Percentiles rank a stretch among this genome's conserved stretches.
phyloP scores from a whole-genome alignment of 2,888 invertebrate genomes.

The Gasteruption jaculator region DNA sequence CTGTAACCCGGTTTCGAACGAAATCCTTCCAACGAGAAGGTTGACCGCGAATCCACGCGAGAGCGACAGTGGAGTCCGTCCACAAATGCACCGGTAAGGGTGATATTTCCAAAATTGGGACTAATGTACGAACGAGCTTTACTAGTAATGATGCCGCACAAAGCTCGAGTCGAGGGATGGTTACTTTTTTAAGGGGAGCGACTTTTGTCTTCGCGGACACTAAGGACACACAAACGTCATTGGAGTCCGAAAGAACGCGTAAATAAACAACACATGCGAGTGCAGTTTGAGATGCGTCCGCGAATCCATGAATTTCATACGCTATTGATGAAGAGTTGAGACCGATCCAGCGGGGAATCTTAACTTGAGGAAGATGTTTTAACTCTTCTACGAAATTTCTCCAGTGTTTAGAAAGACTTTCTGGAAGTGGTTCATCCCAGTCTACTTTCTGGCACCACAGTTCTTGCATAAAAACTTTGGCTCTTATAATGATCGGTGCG shows the following conservation, averaged over 20 bases:
- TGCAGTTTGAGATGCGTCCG: constrained; percentile 18
- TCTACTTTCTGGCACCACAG: constrained; percentile 15
- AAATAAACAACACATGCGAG: constrained; percentile 16
- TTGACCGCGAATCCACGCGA: constrained; percentile 18
- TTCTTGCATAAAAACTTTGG: constrained; percentile 19
- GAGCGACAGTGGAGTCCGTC: constrained; percentile 17
- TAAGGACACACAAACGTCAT: constrained; percentile 9
- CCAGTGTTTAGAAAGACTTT: constrained; percentile 10
- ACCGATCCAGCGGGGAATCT: constrained; percentile 17
- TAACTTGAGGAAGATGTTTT: not conserved
- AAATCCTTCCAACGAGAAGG: constrained; percentile 27
- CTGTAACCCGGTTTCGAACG: constrained; percentile 27
- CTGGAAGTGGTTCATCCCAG: constrained; percentile 14
- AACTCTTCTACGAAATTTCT: not conserved
- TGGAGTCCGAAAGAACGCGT: constrained; percentile 4
- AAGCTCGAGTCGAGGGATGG: constrained; percentile 20
- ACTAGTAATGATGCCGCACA: constrained; percentile 15
- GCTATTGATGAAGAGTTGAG: not conserved
- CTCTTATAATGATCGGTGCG: constrained; percentile 15
- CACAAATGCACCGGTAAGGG: constrained; percentile 10
- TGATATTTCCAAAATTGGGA: constrained; percentile 2
- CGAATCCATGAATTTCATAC: constrained; percentile 18
- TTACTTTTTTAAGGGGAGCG: constrained; percentile 18
- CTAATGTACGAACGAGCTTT: constrained; percentile 6
- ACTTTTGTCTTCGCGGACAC: constrained; percentile 20